Base-by-base conservation (phyloP, 2,113 vertebrate species). In the Lagopus leucura region DNA sequence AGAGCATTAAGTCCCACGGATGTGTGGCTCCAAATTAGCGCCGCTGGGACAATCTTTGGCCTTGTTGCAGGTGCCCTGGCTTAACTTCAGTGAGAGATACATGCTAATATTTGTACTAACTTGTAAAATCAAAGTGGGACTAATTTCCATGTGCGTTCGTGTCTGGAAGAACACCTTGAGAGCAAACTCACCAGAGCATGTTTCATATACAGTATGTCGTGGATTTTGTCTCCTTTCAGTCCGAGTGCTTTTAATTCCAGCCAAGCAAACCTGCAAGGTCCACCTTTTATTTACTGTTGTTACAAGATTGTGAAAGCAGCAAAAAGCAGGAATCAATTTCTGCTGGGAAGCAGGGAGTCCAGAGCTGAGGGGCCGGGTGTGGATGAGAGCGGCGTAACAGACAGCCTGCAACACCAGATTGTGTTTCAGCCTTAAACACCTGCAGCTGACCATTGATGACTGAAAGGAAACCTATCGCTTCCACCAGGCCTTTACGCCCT, bases 51-150 rank as follows among this genome's bases (percentile, higher is more conserved):
- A 4, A 24, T 66, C 58, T 30, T 54, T 74, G 75, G 55, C 42
- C 32, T 82, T 66, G 24, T 66, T 91, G 78, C 89, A 80, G 87
- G 75, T 93, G 70, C 83, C 80, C 40, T 92, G 88, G 94, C 69
- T 90, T 96, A 95, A 93, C 88, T 95, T 95, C 4, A 85, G 64
- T 58, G 48, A 73, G 60, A 67, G 85, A 70, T 66, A 28, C 54
- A 22, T 40, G 57, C 67, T 94, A 89, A 85, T 50, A 24, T 36
- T 38, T 74, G 28, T 82, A 91, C 76, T 91, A 86, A 93, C 85
- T 40, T 70, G 34, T 76, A 57, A 73, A 89, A 91, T 54, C 8
- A 2, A 40, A 36, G 38, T 75, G 21, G 45, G 95, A 65, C 87
- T 50, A 13, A 87, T 27, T 87, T 75, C 25, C 32, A 94, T 7